Conservation (phyloP, 2,797 vertebrate species). For the Cyclopterus lumpus region DNA sequence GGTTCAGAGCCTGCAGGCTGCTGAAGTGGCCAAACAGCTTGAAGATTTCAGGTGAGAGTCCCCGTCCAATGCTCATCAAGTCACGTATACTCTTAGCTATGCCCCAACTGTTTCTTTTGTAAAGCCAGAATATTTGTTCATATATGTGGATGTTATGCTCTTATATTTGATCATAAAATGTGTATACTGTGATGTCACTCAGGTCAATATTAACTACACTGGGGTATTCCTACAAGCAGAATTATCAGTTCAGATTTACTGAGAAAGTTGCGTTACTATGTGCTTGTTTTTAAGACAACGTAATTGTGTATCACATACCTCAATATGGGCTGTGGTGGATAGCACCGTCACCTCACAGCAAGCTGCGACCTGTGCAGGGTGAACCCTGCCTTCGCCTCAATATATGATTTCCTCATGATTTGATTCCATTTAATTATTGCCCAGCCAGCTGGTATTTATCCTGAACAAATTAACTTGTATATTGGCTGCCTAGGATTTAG, state of each 20-base stretch:
- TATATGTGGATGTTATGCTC: neutral
- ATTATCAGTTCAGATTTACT: too few species aligned
- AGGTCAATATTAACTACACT: neutral
- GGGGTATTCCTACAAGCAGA: too few species aligned
- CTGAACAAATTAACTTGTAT: neutral
- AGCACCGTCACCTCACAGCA: too few species aligned
- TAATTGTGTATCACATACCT: too few species aligned
- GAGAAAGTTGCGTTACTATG: too few species aligned
- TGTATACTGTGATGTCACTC: neutral
- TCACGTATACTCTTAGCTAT: neutral
- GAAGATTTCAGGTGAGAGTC: conserved; percentile 88
- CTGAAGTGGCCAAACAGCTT: conserved; percentile 85
- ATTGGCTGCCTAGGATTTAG: neutral
- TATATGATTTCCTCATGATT: too few species aligned
- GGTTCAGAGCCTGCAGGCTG: conserved; percentile 77
- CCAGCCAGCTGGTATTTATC: neutral
- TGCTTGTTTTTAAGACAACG: too few species aligned
- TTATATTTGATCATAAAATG: neutral
- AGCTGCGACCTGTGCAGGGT: too few species aligned
- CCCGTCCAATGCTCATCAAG: neutral
- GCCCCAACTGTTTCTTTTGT: neutral
- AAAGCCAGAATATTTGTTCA: neutral
- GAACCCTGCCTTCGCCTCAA: too few species aligned
- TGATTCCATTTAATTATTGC: too few species aligned
- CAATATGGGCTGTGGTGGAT: too few species aligned